phyloP scores from a whole-genome alignment of 2,888 invertebrate genomes.

The Mantis religiosa region DNA sequence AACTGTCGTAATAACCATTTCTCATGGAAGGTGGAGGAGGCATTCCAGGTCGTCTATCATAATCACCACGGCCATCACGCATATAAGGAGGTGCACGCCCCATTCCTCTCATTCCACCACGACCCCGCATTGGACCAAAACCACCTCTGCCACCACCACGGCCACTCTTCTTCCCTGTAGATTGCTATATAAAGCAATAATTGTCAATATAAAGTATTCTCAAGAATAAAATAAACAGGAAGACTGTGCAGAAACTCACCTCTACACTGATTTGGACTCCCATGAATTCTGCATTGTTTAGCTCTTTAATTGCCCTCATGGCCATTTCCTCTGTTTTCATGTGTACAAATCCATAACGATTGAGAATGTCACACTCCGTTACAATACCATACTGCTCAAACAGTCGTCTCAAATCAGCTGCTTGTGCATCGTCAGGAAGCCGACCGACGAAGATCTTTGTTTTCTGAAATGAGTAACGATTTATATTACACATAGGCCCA shows the following conservation, averaged over 20 bases:
- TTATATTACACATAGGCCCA: background rate
- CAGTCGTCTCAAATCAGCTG: constrained; percentile 73
- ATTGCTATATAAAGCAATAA: constrained; percentile 34
- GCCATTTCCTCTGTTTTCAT: constrained; percentile 82
- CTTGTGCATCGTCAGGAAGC: constrained; percentile 77
- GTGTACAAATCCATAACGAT: constrained; percentile 91
- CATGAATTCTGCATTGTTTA: constrained; percentile 79
- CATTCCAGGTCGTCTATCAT: constrained; percentile 34
- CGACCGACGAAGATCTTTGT: constrained; percentile 93
- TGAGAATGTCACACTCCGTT: constrained; percentile 91
- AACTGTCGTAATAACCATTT: constrained; percentile 34
- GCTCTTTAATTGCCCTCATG: constrained; percentile 70
- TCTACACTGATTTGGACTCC: constrained; percentile 82
- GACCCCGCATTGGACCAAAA: constrained; percentile 40
- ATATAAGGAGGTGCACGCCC: constrained; percentile 40
- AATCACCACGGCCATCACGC: constrained; percentile 34
- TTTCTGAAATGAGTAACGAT: constrained; percentile 44
- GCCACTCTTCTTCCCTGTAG: constrained; percentile 40
- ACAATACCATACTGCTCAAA: constrained; percentile 85
- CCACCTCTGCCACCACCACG: constrained; percentile 45
- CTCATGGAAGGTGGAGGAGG: constrained; percentile 33
- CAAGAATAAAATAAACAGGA: background rate
- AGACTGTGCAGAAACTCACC: constrained; percentile 33
- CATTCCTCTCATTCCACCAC: constrained; percentile 29
- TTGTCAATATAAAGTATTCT: background rate